Evolutionary conservation across 2,113 vertebrate species (phyloP).

Genomic region (Menura novaehollandiae): DNA sequence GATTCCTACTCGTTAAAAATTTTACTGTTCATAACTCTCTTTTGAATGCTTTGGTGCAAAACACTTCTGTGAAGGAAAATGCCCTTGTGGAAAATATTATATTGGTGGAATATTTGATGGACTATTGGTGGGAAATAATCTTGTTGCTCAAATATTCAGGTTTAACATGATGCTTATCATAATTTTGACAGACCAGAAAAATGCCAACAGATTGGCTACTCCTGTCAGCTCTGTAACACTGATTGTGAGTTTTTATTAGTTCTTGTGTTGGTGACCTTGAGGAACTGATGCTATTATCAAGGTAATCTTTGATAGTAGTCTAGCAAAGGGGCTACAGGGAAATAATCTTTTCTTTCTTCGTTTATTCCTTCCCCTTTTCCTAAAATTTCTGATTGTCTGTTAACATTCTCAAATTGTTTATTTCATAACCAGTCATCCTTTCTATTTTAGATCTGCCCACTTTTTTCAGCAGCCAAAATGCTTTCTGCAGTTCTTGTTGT

Average conservation of each 20-base stretch:
- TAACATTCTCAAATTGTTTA: not conserved
- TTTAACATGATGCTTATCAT: not conserved
- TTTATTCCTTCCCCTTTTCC: not conserved
- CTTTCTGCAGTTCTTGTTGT: not conserved
- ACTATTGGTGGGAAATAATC: not conserved
- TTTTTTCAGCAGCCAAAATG: not conserved
- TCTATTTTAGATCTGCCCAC: not conserved
- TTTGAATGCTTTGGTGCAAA: not conserved
- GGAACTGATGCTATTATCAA: not conserved
- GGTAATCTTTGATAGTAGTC: not conserved
- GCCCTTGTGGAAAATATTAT: not conserved
- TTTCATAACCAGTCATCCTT: not conserved
- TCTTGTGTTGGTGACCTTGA: not conserved
- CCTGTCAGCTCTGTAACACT: not conserved
- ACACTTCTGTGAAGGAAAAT: not conserved
- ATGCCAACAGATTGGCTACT: not conserved
- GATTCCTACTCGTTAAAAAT: not conserved
- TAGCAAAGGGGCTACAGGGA: not conserved
- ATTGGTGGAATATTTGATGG: not conserved
- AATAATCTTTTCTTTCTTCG: not conserved
- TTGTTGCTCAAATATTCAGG: not conserved
- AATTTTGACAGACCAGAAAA: not conserved
- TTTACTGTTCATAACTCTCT: not conserved
- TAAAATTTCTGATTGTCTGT: not conserved
- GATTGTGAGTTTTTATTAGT: not conserved